A percentile compares a stretch with the other conserved stretches of the same genome.
Conservation (phyloP, 2,797 vertebrate genomes). For the Myripristis jacobus region DNA sequence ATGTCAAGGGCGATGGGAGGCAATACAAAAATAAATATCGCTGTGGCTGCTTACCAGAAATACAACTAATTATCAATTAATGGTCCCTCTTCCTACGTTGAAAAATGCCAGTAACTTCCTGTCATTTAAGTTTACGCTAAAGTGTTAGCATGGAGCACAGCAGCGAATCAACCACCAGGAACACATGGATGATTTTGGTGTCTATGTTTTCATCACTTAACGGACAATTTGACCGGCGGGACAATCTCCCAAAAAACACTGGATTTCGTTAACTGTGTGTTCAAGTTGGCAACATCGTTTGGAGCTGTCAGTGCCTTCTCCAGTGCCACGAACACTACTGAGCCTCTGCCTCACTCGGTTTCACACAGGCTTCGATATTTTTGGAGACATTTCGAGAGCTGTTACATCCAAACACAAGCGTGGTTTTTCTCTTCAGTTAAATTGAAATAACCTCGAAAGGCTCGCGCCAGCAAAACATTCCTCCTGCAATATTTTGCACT, state of each 20-base stretch:
- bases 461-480: slow-evolving; percentile 5
- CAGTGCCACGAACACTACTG: not conserved
- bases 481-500: not conserved
- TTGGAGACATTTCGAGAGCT: slow-evolving; percentile 33
- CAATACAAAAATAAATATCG: slow-evolving; percentile 1
- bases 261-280: slow-evolving; percentile 7
- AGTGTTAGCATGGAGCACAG: no score
- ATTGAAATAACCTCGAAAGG: slow-evolving; percentile 18
- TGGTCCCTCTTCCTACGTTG: no score
- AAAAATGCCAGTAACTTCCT: no score
- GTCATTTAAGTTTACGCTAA: no score
- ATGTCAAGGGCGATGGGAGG: not conserved
- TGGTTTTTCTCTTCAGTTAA: slow-evolving; percentile 6
- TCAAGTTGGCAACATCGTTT: slow-evolving; percentile 26
- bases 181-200: no score
- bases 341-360: slow-evolving; percentile 27
- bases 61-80: no score
- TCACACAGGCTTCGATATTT: slow-evolving; percentile 21
- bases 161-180: no score
- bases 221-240: no score
- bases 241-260: no score
- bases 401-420: slow-evolving; percentile 19
- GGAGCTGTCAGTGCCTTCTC: slow-evolving; percentile 44
- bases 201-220: no score
- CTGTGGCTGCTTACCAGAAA: no score